Evolutionary conservation across 2,888 invertebrate genomes (phyloP).

Genomic region (Germaria angustata): DNA sequence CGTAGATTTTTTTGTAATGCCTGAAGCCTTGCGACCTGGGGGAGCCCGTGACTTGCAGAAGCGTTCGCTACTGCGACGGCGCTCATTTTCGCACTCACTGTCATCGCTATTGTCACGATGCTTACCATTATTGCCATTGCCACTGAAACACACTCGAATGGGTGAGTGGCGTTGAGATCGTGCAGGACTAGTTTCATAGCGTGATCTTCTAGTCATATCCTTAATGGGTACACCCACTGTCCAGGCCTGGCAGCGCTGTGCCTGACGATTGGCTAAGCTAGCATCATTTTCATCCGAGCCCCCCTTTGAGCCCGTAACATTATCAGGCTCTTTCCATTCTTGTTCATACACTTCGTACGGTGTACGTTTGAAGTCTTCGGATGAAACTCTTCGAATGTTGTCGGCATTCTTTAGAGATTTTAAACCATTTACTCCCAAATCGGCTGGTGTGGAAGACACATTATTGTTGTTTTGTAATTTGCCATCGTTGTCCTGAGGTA

Average conservation of each 20-base stretch:
- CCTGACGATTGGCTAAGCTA: constrained; percentile 73
- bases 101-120: constrained; percentile 80
- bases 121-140: constrained; percentile 63
- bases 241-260: constrained; percentile 61
- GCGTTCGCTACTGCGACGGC: constrained; percentile 83
- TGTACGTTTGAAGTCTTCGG: constrained; percentile 77
- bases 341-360: constrained; percentile 75
- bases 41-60: constrained; percentile 84
- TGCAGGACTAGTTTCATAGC: constrained; percentile 79
- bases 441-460: constrained; percentile 65
- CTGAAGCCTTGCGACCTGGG: constrained; percentile 81
- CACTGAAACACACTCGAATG: constrained; percentile 70
- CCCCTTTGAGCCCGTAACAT: constrained; percentile 46
- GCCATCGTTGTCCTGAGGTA: constrained; percentile 81
- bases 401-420: constrained; percentile 69
- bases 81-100: constrained; percentile 84
- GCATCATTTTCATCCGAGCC: constrained; percentile 75
- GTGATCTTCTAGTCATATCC: constrained; percentile 74
- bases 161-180: constrained; percentile 79
- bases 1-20: constrained; percentile 76
- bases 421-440: constrained; percentile 63
- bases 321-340: constrained; percentile 70
- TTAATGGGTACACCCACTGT: constrained; percentile 68
- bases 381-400: constrained; percentile 76
- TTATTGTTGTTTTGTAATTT: constrained; percentile 74